Base-by-base conservation (phyloP, 1,140 invertebrate genomes). In the Lordiphosa collinella region DNA sequence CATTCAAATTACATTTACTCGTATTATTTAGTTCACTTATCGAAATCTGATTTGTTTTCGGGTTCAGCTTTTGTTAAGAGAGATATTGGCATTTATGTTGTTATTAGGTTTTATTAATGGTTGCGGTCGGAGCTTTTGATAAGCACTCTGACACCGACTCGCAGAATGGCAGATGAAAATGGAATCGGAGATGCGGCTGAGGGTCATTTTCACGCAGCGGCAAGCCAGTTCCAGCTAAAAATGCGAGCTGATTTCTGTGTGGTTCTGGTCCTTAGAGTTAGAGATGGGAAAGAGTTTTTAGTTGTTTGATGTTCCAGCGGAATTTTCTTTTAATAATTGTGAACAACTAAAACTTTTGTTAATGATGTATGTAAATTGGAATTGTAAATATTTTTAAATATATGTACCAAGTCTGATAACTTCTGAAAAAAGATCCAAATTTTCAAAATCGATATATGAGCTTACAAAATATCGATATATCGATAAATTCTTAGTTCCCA, bases 21-120 rank as follows among this genome's bases (percentile, higher is more conserved):
- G 22, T 25, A 84, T 84, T 84, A 85, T 85, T 84, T 73, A 67
- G 73, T 79, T 59, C 74, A 84, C 60, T 82, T 79, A 84, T 79
- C 68, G 73, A 62, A 62, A 66, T 71, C 65, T 63, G 61, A 72
- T 72, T 72, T 52, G 37, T 54, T 54, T 59, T 44, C 14, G 34
- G 22, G 50, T 53, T 53, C 11, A 29, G 37, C 38, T 53, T 64
- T 61, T 71, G 60, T 49, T 71, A 64, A 76, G 6, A 64, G 67
- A 56, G 66, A 84, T 68, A 67, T 64, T 67, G 59, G 62, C 76
- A 59, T 72, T 82, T 76, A 76, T 84, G 76, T 82, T 72, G 71
- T 84, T 82, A 82, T 82, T 84, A 82, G 71, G 71, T 56, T 64
- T 75, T 70, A 82, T 84, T 82, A 80, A 82, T 82, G 76, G 60